Conservation (phyloP, 2,113 vertebrate genomes). For the Numenius arquata region DNA sequence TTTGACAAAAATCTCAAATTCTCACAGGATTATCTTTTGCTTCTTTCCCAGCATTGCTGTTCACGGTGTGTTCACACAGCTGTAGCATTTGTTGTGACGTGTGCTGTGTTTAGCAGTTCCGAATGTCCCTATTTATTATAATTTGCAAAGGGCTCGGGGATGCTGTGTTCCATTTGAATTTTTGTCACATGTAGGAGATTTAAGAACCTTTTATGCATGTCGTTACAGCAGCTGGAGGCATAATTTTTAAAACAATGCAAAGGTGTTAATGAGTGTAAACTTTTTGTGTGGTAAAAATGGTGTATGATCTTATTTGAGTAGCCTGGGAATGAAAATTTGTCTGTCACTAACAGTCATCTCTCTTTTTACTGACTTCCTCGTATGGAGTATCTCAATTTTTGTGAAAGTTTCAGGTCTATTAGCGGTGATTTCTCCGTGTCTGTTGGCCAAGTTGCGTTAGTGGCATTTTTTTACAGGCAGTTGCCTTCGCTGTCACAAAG, state of each 20-base stretch:
- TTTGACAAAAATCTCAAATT: neutral
- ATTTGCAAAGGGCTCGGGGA: neutral
- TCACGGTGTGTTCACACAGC: neutral
- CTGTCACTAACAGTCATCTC: neutral
- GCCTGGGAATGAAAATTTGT: neutral
- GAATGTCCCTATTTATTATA: neutral
- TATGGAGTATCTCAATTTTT: neutral
- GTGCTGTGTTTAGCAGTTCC: neutral
- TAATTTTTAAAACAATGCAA: fast-evolving
- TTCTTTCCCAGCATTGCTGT: neutral
- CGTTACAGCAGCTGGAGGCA: neutral
- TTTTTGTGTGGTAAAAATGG: neutral
- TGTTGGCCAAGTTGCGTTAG: neutral
- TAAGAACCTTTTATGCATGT: neutral
- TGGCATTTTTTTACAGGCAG: neutral
- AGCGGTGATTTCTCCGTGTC: neutral
- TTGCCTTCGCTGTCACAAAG: neutral
- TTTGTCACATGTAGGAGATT: neutral
- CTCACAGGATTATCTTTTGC: neutral
- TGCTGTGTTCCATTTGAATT: neutral
- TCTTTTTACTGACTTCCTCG: neutral
- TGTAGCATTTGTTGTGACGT: neutral
- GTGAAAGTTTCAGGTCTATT: neutral
- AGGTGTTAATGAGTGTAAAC: neutral
- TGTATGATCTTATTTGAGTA: neutral